Evolutionary conservation across 2,888 invertebrate species (phyloP).

Genomic region (Nomada ferruginata): DNA sequence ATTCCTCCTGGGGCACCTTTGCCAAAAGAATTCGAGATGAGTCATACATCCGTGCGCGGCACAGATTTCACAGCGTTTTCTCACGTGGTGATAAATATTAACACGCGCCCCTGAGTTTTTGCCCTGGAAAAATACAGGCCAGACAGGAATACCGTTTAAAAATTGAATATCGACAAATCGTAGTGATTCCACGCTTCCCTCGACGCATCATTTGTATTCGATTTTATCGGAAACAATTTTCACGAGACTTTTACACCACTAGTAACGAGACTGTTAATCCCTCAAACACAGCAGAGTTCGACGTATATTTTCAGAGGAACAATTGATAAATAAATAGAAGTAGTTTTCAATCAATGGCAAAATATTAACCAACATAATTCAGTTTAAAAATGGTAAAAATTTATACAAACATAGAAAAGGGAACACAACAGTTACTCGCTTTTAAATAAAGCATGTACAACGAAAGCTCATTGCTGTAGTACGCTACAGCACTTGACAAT

Average conservation of each 20-base stretch:
- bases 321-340: no score
- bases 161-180: not conserved
- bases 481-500: no score
- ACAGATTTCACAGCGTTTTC: constrained; percentile 31
- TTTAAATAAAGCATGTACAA: no score
- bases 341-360: no score
- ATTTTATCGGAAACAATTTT: not conserved
- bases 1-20: constrained; percentile 32
- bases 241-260: not conserved
- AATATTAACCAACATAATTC: no score
- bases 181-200: not conserved
- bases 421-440: no score
- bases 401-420: no score
- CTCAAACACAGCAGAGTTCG: no score
- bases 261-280: no score
- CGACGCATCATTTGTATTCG: not conserved
- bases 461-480: no score
- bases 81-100: constrained; percentile 40
- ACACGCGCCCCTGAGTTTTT: not conserved
- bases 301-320: no score
- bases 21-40: constrained; percentile 52
- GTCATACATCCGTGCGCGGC: not conserved
- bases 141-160: not conserved
- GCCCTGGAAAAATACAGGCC: not conserved
- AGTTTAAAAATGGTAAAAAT: no score